Base-by-base conservation (phyloP, 1,140 invertebrate genomes). In the Aleiodes sp. region DNA sequence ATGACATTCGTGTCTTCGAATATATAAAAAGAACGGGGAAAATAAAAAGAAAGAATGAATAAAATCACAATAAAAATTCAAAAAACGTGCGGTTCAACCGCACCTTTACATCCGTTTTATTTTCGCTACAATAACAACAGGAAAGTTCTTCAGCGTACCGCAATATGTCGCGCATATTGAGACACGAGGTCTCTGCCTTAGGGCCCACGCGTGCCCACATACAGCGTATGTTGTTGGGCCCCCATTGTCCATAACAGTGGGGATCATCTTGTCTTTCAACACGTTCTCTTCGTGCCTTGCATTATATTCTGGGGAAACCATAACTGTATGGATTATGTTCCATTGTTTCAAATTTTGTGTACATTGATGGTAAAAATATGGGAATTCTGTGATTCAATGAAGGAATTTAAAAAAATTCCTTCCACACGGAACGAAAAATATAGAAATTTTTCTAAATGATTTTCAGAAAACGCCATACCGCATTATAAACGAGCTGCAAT, bases 11-110 rank as follows among this genome's bases (percentile, higher is more conserved):
- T 7, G 10, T 9, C 19, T 52, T 8, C 6, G 46, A 52, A 52
- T 52, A 52, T 24, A 52, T 52, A 52, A 52, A 52, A 52, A 19
- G 14, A 7, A 10, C 3, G 7, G 6, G 24, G 9, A 56, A 28
- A 26, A 56, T 7, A 0, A 56, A 56, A 9, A 59, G 28, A 12
- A 43, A 43, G n/a, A n/a, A n/a, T n/a, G n/a, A n/a, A n/a, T n/a
- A 12, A 59, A 29, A 31, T 59, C 6, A 31, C 14, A 31, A 59
- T 52, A 59, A 59, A 59, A 29, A 59, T 59, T 59, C 56, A 59
- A 59, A 59, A 59, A 59, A 31, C 56, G 56, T 59, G 56, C 26
- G 56, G 56, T 59, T 59, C 56, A 59, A 59, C 56, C 56, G 56
- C 56, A 59, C 56, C 56, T 59, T 26, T 28, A 59, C 56, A 59